Conservation (phyloP, 2,113 vertebrate species). For the Plotosus lineatus region DNA sequence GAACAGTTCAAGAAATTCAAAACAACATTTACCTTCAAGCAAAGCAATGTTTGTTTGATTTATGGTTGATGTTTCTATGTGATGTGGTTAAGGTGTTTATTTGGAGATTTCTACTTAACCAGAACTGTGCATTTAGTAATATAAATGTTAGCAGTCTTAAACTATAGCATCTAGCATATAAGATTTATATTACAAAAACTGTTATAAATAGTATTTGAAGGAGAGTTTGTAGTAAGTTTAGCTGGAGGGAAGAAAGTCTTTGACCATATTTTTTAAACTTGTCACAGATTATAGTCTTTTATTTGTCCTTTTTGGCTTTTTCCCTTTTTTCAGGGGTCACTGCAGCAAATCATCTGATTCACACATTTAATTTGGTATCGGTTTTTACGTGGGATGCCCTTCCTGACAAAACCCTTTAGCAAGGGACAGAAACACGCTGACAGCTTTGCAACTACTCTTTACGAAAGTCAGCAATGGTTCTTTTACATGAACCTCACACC, state of each 20-base stretch:
- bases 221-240: slow-evolving; percentile 13
- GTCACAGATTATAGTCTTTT: neutral
- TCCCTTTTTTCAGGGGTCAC: too few relatives aligned
- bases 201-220: slow-evolving; percentile 15
- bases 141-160: slow-evolving; percentile 46
- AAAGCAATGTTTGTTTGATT: slow-evolving; percentile 34
- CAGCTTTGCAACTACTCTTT: too few relatives aligned
- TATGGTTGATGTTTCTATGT: slow-evolving; percentile 25
- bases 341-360: too few relatives aligned
- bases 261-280: neutral
- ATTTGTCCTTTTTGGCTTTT: too few relatives aligned
- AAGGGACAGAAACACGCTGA: too few relatives aligned
- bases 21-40: slow-evolving; percentile 40
- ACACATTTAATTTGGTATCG: too few relatives aligned
- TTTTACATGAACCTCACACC: too few relatives aligned
- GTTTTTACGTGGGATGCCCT: too few relatives aligned
- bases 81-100: slow-evolving; percentile 51
- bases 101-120: slow-evolving; percentile 28
- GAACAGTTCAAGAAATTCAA: slow-evolving; percentile 42
- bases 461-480: too few relatives aligned
- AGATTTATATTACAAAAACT: slow-evolving; percentile 17
- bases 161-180: neutral
- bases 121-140: slow-evolving; percentile 34
- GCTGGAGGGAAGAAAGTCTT: neutral
- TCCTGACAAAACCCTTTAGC: too few relatives aligned